These are phyloP conservation scores for Coptotermes formosanus DNA, from an alignment of 1,140 invertebrate species.

Conservation along the genomic window DNA sequence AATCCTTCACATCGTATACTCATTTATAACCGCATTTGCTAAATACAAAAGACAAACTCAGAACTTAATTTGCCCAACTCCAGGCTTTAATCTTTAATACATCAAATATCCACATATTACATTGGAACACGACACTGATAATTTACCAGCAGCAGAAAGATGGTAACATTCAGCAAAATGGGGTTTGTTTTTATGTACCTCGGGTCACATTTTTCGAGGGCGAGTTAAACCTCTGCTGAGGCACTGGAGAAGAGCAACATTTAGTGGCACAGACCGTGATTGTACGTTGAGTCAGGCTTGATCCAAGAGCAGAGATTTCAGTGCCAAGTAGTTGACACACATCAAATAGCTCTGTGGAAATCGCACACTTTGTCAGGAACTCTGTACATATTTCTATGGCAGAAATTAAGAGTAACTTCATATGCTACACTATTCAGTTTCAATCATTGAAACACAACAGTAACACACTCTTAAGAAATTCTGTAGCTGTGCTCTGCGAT, in stretches of 20 bases:
- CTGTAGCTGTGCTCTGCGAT: background rate
- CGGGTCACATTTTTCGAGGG: constrained; percentile 21
- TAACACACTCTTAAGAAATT: background rate
- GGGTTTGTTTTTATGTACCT: constrained; percentile 24
- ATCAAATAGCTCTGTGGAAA: constrained; percentile 51
- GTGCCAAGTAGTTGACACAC: constrained; percentile 50
- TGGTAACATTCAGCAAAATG: constrained; percentile 19
- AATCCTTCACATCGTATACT: too few species aligned
- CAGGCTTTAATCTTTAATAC: background rate
- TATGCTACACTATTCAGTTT: background rate
- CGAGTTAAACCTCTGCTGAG: constrained; percentile 14
- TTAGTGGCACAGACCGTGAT: constrained; percentile 28
- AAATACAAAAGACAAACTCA: too few species aligned
- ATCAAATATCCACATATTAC: background rate
- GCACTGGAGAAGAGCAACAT: constrained; percentile 26
- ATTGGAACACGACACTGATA: background rate
- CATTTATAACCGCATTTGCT: too few species aligned
- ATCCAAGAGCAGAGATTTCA: constrained; percentile 38
- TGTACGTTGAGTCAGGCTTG: constrained; percentile 34
- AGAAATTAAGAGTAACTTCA: background rate
- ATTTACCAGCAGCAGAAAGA: background rate
- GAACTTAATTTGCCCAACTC: background rate
- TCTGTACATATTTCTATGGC: background rate
- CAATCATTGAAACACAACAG: background rate
- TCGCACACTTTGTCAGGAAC: background rate